These are phyloP conservation scores for Nycticorax nycticorax DNA, from an alignment of 2,113 vertebrate species.

Conservation along the genomic window DNA sequence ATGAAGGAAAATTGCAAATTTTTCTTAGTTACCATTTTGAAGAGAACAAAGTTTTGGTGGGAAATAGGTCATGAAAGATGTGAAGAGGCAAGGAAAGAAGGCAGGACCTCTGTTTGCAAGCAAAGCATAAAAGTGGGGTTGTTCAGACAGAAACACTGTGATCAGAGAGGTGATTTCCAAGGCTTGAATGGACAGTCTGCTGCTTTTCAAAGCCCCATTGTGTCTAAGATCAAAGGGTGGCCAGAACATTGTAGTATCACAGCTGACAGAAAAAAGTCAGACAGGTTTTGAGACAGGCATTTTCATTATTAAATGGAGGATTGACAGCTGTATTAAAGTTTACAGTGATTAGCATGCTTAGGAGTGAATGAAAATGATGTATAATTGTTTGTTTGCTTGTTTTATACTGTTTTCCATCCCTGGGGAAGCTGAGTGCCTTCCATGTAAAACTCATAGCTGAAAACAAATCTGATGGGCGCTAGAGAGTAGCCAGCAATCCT, in stretches of 20 bases:
- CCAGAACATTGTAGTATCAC: not conserved
- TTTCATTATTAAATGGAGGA: not conserved
- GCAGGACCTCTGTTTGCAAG: slow-evolving; percentile 35
- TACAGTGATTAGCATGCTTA: not conserved
- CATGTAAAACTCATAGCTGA: not conserved
- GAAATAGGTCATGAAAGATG: not conserved
- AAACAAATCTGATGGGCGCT: fast-evolving
- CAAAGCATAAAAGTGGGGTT: not conserved
- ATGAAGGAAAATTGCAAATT: not conserved
- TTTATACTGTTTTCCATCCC: not conserved
- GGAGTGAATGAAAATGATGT: not conserved
- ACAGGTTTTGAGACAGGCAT: not conserved
- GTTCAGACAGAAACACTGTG: not conserved
- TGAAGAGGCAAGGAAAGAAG: not conserved
- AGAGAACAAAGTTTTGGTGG: not conserved
- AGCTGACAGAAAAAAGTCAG: not conserved
- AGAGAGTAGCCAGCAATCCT: not conserved
- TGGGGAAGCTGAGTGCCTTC: not conserved
- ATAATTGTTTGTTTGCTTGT: not conserved
- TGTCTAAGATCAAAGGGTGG: slow-evolving; percentile 10
- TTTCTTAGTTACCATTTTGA: not conserved
- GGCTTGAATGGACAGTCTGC: not conserved
- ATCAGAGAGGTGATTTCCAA: slow-evolving; percentile 19
- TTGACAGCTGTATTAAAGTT: not conserved
- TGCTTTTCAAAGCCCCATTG: slow-evolving; percentile 5